Percentiles rank a stretch among this genome's conserved stretches.
Evolutionary conservation across 2,113 vertebrate genomes (phyloP).

Genomic region (Archilochus colubris): DNA sequence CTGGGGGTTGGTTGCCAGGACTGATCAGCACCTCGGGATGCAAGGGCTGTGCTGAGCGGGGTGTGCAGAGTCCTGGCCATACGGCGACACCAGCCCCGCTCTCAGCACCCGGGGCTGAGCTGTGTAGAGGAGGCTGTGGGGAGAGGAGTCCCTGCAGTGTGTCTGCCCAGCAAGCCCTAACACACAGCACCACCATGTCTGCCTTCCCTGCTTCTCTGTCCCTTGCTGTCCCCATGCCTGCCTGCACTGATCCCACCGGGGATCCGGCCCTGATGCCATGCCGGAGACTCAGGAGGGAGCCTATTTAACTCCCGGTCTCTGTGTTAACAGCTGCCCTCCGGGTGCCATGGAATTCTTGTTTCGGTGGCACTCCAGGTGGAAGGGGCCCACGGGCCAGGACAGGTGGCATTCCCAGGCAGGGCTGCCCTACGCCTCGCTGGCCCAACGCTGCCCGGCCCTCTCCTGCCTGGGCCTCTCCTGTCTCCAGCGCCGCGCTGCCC

Average conservation of each 20-base stretch:
- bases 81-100: neutral
- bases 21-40: rapidly evolving
- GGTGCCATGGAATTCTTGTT: conserved; percentile 88
- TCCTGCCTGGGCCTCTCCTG: conserved; percentile 36
- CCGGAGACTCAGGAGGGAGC: neutral
- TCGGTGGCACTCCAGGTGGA: conserved; percentile 82
- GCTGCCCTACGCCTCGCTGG: conserved; percentile 78
- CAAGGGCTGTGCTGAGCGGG: neutral
- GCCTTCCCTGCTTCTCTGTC: neutral
- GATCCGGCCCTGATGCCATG: too few species aligned
- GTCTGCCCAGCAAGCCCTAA: neutral
- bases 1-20: neutral
- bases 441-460: conserved; percentile 74
- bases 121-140: neutral
- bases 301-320: conserved; percentile 73
- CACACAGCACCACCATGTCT: rapidly evolving
- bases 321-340: conserved; percentile 75
- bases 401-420: conserved; percentile 84
- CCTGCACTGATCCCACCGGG: neutral
- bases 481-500: conserved; percentile 77
- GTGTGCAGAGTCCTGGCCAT: neutral
- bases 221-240: neutral
- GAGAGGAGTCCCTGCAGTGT: neutral
- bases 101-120: neutral
- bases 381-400: conserved; percentile 82